phyloP scores from a whole-genome alignment of 2,888 invertebrate species.

The Empis livida region DNA sequence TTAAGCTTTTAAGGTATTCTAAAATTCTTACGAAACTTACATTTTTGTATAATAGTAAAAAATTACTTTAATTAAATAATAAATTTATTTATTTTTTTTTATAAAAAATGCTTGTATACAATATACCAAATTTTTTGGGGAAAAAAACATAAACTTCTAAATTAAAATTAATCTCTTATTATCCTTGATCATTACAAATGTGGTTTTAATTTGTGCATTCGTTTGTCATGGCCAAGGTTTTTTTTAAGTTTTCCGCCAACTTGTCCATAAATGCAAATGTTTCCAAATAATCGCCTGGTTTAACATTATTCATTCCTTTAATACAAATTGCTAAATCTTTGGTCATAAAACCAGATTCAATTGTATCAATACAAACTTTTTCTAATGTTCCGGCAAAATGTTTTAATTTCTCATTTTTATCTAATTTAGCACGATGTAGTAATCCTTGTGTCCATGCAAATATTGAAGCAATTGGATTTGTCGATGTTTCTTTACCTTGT shows the following conservation, averaged over 20 bases:
- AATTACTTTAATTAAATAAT: no score
- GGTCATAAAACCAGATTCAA: constrained; percentile 91
- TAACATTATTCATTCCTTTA: constrained; percentile 70
- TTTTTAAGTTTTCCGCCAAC: constrained; percentile 71
- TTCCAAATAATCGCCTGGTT: constrained; percentile 76
- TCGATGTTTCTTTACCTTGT: constrained; percentile 95
- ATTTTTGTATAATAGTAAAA: no score
- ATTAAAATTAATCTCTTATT: no score
- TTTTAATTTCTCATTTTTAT: constrained; percentile 62
- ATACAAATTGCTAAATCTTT: constrained; percentile 98
- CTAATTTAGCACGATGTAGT: constrained; percentile 86
- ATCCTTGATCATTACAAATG: no score
- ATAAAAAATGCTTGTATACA: no score
- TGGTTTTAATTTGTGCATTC: no score
- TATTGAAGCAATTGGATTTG: constrained; percentile 97
- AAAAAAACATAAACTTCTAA: no score
- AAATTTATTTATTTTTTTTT: no score
- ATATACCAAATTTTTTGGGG: no score
- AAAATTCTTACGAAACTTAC: no score
- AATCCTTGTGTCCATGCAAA: constrained; percentile 97
- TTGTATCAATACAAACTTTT: constrained; percentile 84
- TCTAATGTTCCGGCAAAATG: constrained; percentile 80
- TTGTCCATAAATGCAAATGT: constrained; percentile 97
- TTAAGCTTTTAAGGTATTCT: no score
- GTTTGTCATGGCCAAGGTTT: constrained; percentile 12